Percentiles rank a stretch among this genome's conserved stretches.
phyloP scores from a whole-genome alignment of 2,888 invertebrate genomes.

The Dascillus cervinus region DNA sequence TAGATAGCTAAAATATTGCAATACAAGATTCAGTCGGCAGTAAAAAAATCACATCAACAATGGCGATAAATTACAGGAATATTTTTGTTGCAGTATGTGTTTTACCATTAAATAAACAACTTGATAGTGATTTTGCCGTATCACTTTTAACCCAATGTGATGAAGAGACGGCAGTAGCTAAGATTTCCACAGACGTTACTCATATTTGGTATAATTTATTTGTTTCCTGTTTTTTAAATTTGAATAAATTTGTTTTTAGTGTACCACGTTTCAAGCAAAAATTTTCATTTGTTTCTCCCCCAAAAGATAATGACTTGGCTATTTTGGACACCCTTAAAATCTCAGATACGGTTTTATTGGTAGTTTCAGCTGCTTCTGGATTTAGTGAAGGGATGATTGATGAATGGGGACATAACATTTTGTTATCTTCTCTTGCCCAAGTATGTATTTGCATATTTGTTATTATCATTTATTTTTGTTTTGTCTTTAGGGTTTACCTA shows the following conservation, averaged over 20 bases:
- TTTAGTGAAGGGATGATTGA: constrained; percentile 63
- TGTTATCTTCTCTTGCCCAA: constrained; percentile 75
- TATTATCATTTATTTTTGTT: no score
- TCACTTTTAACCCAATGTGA: constrained; percentile 65
- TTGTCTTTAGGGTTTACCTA: constrained; percentile 59
- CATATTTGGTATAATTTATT: constrained; percentile 64
- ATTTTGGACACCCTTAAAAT: constrained; percentile 79
- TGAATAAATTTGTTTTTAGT: constrained; percentile 40
- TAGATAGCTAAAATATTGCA: no score
- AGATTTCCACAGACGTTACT: constrained; percentile 57
- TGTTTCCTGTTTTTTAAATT: no score
- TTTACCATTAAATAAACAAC: constrained; percentile 59
- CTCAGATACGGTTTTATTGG: constrained; percentile 74
- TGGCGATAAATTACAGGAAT: no score
- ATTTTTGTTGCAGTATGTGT: constrained; percentile 51
- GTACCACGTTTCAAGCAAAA: constrained; percentile 81
- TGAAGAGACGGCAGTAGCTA: constrained; percentile 57
- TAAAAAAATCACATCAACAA: no score
- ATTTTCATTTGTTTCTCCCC: constrained; percentile 73
- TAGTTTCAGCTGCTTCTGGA: constrained; percentile 59
- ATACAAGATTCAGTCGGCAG: no score
- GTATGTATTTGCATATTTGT: constrained; percentile 19
- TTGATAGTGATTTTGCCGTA: constrained; percentile 59
- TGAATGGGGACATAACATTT: constrained; percentile 68
- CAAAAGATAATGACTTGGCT: constrained; percentile 63